phyloP scores from a whole-genome alignment of 2,888 invertebrate species.

The Stictocephala bisonia region DNA sequence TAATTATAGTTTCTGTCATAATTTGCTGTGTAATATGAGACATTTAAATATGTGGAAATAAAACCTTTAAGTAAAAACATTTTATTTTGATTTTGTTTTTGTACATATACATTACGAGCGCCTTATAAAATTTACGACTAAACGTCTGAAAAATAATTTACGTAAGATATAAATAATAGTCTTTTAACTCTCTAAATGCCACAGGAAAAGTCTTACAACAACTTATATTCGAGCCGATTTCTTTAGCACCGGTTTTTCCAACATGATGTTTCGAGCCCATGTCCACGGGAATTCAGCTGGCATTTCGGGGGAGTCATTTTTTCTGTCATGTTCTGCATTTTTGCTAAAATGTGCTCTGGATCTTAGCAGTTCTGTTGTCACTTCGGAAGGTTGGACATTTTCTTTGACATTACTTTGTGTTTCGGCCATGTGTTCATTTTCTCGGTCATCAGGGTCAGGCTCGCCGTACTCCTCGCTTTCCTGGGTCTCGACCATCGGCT shows the following conservation, averaged over 20 bases:
- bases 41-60: slow-evolving; percentile 3
- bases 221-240: slow-evolving; percentile 52
- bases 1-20: too few species aligned
- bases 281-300: slow-evolving; percentile 57
- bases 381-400: slow-evolving; percentile 4
- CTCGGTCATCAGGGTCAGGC: slow-evolving; percentile 59
- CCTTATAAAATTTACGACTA: slow-evolving; percentile 23
- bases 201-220: not conserved
- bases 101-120: not conserved
- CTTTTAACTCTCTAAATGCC: slow-evolving; percentile 36
- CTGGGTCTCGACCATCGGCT: slow-evolving; percentile 26
- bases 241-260: slow-evolving; percentile 59
- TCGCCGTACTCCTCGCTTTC: slow-evolving; percentile 55
- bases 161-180: slow-evolving; percentile 14
- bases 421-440: slow-evolving; percentile 34
- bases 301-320: not conserved
- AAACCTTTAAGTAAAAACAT: too few species aligned
- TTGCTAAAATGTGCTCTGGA: too few species aligned
- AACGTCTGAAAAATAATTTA: too few species aligned
- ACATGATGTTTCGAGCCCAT: slow-evolving; percentile 59
- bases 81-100: slow-evolving; percentile 35
- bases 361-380: not conserved
- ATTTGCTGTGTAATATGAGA: not conserved
- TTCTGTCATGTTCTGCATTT: not conserved
- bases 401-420: slow-evolving; percentile 17